Percentiles rank a stretch among this genome's conserved stretches.
phyloP scores from a whole-genome alignment of 2,113 vertebrate species.

The Odontophorus gujanensis region DNA sequence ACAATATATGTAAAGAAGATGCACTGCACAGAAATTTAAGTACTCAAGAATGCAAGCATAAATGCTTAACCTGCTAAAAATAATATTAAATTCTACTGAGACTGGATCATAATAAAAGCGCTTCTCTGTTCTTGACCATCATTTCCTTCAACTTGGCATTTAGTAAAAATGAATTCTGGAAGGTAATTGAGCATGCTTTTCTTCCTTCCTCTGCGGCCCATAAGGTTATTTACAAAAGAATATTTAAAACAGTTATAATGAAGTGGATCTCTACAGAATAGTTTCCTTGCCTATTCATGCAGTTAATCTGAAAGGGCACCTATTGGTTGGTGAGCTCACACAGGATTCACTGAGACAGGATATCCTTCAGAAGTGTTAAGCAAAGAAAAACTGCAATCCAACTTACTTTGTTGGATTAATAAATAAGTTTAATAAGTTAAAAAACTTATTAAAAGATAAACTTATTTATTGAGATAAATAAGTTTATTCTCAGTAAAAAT shows the following conservation, averaged over 20 bases:
- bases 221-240: constrained; percentile 63
- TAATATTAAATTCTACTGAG: constrained; percentile 13
- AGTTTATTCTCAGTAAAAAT: background rate
- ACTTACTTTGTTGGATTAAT: background rate
- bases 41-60: background rate
- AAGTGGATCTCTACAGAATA: constrained; percentile 45
- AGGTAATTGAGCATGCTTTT: constrained; percentile 48
- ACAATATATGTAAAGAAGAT: constrained; percentile 31
- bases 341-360: background rate
- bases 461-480: constrained; percentile 3
- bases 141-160: constrained; percentile 45
- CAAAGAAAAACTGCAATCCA: background rate
- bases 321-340: background rate
- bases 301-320: constrained; percentile 3
- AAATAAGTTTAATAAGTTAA: no score
- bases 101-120: background rate
- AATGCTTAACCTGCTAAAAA: constrained; percentile 34
- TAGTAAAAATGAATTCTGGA: background rate
- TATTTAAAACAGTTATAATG: constrained; percentile 32
- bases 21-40: constrained; percentile 11
- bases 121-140: constrained; percentile 25
- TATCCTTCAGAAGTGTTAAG: background rate
- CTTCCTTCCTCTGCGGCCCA: constrained; percentile 30
- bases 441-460: no score
- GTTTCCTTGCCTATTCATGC: constrained; percentile 53